phyloP scores from a whole-genome alignment of 2,888 invertebrate species.

The Trissonchulus sp. region DNA sequence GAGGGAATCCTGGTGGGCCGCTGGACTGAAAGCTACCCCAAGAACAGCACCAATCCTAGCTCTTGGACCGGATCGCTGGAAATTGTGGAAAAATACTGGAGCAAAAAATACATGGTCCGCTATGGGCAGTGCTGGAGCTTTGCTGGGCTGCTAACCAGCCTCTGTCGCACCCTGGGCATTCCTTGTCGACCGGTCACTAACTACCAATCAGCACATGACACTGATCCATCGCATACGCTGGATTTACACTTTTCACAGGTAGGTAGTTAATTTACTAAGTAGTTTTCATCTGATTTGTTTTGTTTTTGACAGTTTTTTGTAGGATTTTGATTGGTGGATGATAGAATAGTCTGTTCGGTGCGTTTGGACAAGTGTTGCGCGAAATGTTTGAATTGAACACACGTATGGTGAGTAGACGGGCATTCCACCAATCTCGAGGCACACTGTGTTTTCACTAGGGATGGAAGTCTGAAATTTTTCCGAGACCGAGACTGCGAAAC shows the following conservation, averaged over 20 bases:
- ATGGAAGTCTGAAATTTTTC: too few species aligned
- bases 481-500: too few species aligned
- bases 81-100: slow-evolving; percentile 18
- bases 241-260: slow-evolving; percentile 61
- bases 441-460: too few species aligned
- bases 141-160: slow-evolving; percentile 44
- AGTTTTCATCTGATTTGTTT: too few species aligned
- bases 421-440: too few species aligned
- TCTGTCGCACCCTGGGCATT: slow-evolving; percentile 69
- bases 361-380: too few species aligned
- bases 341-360: too few species aligned
- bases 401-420: too few species aligned
- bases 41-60: slow-evolving; percentile 8
- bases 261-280: too few species aligned
- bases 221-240: slow-evolving; percentile 66
- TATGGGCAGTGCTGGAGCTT: slow-evolving; percentile 22
- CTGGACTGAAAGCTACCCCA: slow-evolving; percentile 25
- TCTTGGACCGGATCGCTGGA: slow-evolving; percentile 25
- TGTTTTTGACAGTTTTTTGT: too few species aligned
- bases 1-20: slow-evolving; percentile 23
- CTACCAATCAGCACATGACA: slow-evolving; percentile 72
- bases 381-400: too few species aligned
- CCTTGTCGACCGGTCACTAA: slow-evolving; percentile 71
- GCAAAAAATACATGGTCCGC: slow-evolving; percentile 25
- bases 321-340: too few species aligned